A percentile compares a stretch with the other conserved stretches of the same genome.
Conservation (phyloP, 1,140 invertebrate genomes). For the Drosophila tani region DNA sequence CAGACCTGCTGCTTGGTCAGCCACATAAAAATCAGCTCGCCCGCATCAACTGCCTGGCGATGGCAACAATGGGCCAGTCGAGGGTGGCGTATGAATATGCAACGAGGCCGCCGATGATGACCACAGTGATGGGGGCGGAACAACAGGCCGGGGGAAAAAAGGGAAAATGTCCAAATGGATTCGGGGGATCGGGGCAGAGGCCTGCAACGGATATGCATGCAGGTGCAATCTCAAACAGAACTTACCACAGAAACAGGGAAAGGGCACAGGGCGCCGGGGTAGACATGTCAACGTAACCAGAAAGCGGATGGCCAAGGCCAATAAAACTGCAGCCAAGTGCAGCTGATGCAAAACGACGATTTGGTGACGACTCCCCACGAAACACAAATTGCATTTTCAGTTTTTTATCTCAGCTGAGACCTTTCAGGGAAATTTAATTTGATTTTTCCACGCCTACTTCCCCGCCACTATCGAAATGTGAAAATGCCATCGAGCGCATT, state of each 20-base stretch:
- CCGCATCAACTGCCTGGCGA: conserved; percentile 61
- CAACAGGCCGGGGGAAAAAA: conserved; percentile 14
- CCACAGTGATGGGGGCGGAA: conserved; percentile 33
- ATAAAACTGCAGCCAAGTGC: conserved; percentile 74
- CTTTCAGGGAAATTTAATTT: conserved; percentile 66
- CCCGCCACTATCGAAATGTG: neutral
- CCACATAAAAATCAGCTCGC: conserved; percentile 75
- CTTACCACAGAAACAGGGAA: conserved; percentile 30
- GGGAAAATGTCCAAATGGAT: conserved; percentile 21
- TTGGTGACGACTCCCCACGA: conserved; percentile 48
- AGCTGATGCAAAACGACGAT: conserved; percentile 58
- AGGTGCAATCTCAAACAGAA: conserved; percentile 77
- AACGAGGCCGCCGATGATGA: conserved; percentile 61
- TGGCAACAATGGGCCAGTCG: conserved; percentile 49
- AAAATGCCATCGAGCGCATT: conserved; percentile 53
- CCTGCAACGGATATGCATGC: conserved; percentile 66
- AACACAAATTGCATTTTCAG: conserved; percentile 75
- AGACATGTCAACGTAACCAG: conserved; percentile 52
- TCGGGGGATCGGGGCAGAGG: neutral
- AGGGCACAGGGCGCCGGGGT: neutral
- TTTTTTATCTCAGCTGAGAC: conserved; percentile 54
- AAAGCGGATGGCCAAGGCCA: conserved; percentile 54
- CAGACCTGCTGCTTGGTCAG: conserved; percentile 63
- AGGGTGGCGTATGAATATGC: conserved; percentile 62
- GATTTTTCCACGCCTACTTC: conserved; percentile 26